These are phyloP conservation scores for Drosophila bifasciata DNA, from an alignment of 1,140 invertebrate genomes.

Conservation along the genomic window DNA sequence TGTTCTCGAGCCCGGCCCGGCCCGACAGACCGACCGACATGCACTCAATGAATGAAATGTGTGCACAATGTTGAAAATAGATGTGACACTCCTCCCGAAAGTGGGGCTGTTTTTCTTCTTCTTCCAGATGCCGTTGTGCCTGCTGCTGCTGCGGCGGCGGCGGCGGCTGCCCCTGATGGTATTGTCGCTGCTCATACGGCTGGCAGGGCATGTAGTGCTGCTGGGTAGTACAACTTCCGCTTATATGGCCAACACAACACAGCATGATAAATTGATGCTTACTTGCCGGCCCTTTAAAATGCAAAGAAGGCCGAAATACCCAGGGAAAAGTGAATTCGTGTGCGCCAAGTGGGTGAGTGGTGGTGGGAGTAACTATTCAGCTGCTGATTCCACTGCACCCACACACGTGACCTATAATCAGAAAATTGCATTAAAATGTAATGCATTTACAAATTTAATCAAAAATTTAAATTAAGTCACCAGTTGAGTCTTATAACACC, in stretches of 20 bases:
- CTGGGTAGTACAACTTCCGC: conserved; percentile 62
- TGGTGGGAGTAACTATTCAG: too few relatives aligned
- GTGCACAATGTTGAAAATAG: conserved; percentile 82
- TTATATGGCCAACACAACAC: conserved; percentile 72
- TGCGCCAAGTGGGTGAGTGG: too few relatives aligned
- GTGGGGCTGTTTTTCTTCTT: not conserved
- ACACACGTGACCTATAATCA: too few relatives aligned
- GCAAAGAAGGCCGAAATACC: conserved; percentile 18
- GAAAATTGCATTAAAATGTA: too few relatives aligned
- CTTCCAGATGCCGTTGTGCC: not conserved
- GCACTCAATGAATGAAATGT: conserved; percentile 82
- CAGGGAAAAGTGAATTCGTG: not conserved
- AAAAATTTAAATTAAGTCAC: too few relatives aligned
- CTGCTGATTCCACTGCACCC: too few relatives aligned
- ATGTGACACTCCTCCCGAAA: conserved; percentile 55
- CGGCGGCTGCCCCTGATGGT: conserved; percentile 20
- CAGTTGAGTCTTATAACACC: conserved; percentile 6
- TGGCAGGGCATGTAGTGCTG: conserved; percentile 59
- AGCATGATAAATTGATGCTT: conserved; percentile 74
- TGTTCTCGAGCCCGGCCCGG: too few relatives aligned
- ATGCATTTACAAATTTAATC: too few relatives aligned
- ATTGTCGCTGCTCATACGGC: conserved; percentile 65
- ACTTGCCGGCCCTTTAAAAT: conserved; percentile 37
- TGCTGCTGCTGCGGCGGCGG: conserved; percentile 1
- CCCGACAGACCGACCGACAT: too few relatives aligned